A percentile compares a stretch with the other conserved stretches of the same genome.
phyloP scores from a whole-genome alignment of 2,797 vertebrate species.

The Ctenopoma multispine region DNA sequence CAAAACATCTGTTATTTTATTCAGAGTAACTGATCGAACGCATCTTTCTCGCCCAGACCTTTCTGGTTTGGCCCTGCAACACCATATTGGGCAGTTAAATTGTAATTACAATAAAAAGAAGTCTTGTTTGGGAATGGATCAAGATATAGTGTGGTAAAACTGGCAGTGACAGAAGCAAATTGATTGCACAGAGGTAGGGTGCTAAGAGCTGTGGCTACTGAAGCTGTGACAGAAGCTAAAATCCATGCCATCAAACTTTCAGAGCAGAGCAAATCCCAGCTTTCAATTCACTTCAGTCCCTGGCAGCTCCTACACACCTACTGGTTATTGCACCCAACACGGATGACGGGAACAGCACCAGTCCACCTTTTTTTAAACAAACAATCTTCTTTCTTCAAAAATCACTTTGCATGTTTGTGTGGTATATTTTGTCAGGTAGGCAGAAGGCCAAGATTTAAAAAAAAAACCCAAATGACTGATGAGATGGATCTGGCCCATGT shows the following conservation, averaged over 20 bases:
- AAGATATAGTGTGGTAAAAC: constrained; percentile 43
- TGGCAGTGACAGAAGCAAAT: constrained; percentile 49
- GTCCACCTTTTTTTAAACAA: background rate
- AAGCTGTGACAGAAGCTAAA: constrained; percentile 43
- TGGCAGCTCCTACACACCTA: constrained; percentile 17
- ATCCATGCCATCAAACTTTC: constrained; percentile 51
- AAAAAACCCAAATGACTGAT: constrained; percentile 31
- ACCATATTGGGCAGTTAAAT: constrained; percentile 52
- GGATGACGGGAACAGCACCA: constrained; percentile 12
- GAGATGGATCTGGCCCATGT: constrained; percentile 24
- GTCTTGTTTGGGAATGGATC: constrained; percentile 28
- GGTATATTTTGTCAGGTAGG: constrained; percentile 17
- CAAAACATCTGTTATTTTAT: constrained; percentile 72
- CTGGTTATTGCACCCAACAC: constrained; percentile 35
- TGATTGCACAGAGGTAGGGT: constrained; percentile 40
- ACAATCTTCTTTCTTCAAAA: too few species aligned
- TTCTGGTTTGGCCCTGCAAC: constrained; percentile 47
- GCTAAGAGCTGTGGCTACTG: constrained; percentile 43
- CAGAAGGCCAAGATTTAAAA: constrained; percentile 35
- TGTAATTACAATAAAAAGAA: constrained; percentile 55
- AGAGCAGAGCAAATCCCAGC: constrained; percentile 57
- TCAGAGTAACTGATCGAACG: constrained; percentile 44
- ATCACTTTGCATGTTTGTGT: constrained; percentile 5
- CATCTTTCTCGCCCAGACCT: constrained; percentile 25
- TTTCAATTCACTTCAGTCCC: constrained; percentile 27